phyloP scores from a whole-genome alignment of 2,797 vertebrate genomes.

The Poeciliopsis gracilis region DNA sequence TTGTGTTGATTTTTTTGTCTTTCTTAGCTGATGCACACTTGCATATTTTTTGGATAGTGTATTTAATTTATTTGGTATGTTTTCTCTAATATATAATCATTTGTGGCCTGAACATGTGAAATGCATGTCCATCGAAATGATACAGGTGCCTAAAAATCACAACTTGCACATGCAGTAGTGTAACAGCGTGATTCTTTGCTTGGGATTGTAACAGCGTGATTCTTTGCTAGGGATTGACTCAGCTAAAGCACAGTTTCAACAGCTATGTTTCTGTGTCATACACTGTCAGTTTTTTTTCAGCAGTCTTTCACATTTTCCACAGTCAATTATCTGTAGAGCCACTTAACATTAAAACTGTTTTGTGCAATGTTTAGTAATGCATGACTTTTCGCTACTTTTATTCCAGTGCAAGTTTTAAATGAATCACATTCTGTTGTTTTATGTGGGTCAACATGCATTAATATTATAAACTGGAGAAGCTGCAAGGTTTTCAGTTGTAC shows the following conservation, averaged over 20 bases:
- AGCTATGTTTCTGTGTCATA: background rate
- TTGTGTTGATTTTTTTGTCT: background rate
- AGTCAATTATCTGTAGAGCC: background rate
- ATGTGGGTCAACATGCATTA: background rate
- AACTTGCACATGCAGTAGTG: background rate
- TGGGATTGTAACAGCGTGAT: background rate
- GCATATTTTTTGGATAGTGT: background rate
- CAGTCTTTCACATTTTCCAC: background rate
- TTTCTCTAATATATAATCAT: background rate
- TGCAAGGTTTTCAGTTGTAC: background rate
- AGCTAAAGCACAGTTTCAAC: background rate
- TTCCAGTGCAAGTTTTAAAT: background rate
- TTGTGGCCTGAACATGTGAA: background rate
- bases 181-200: background rate
- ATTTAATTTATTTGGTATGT: background rate
- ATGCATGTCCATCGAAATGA: background rate
- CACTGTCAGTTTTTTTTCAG: background rate
- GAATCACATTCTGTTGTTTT: background rate
- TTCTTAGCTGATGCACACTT: background rate
- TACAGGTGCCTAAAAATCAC: background rate
- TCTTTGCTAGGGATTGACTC: slow-evolving; percentile 1
- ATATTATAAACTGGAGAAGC: background rate
- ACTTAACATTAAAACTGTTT: background rate
- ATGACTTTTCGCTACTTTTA: background rate
- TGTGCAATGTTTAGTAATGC: background rate